These are phyloP conservation scores for Peromyscus polionotus DNA, from an alignment of 2,113 vertebrate species.

Conservation along the genomic window DNA sequence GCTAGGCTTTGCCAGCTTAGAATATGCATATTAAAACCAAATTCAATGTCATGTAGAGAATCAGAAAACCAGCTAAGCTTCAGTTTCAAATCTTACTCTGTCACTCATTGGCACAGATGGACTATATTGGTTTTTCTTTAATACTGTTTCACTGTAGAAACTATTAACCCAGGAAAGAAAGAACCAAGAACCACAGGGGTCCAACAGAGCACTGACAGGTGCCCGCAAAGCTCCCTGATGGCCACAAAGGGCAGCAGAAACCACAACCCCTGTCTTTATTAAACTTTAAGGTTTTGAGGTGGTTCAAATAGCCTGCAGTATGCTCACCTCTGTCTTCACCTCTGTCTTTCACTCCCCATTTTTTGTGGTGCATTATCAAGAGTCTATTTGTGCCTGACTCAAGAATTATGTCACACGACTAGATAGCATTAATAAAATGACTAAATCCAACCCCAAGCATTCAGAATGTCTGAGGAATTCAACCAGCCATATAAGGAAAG, in stretches of 20 bases:
- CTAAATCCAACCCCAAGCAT: not conserved
- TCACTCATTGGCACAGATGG: not conserved
- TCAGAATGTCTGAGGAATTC: not conserved
- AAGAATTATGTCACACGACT: not conserved
- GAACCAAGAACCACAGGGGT: not conserved
- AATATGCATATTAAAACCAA: not conserved
- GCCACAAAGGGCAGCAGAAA: not conserved
- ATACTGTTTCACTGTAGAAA: constrained; percentile 5
- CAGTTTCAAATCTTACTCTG: not conserved
- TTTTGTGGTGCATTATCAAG: not conserved
- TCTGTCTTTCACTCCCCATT: not conserved
- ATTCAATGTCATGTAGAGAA: not conserved
- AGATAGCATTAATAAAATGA: constrained; percentile 27
- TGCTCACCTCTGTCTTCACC: not conserved
- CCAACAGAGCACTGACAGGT: not conserved
- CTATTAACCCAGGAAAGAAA: constrained; percentile 23
- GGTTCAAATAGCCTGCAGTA: not conserved
- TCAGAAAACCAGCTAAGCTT: not conserved
- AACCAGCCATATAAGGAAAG: not conserved
- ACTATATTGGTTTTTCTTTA: not conserved
- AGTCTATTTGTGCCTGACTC: constrained; percentile 1
- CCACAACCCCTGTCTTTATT: not conserved
- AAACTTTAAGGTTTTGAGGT: not conserved
- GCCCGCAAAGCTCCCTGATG: not conserved
- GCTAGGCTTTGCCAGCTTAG: not conserved